Evolutionary conservation across 2,113 vertebrate species (phyloP).

Genomic region (Tachysurus fulvidraco): DNA sequence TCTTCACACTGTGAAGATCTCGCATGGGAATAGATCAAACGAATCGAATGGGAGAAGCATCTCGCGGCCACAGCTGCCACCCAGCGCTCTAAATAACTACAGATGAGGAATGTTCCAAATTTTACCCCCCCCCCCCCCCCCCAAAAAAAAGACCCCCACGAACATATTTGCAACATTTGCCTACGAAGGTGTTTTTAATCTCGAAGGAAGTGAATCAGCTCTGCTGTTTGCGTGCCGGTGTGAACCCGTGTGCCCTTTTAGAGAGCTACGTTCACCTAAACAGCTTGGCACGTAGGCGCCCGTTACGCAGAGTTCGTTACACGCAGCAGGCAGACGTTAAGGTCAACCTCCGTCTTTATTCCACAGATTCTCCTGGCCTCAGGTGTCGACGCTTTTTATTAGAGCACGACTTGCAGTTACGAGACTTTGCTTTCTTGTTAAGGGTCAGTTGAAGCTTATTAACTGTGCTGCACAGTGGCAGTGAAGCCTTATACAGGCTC

Average conservation of each 20-base stretch:
- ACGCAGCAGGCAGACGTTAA: not conserved
- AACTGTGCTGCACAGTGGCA: not conserved
- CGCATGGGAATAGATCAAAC: slow-evolving; percentile 62
- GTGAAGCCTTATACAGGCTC: not conserved
- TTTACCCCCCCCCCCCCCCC: slow-evolving; percentile 38
- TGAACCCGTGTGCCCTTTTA: slow-evolving; percentile 25
- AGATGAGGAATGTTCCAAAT: slow-evolving; percentile 76
- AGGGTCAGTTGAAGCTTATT: not conserved
- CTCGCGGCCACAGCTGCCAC: slow-evolving; percentile 74
- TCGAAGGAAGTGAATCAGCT: slow-evolving; percentile 72
- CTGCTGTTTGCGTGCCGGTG: slow-evolving; percentile 40
- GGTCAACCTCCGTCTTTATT: not conserved
- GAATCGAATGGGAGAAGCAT: slow-evolving; percentile 67
- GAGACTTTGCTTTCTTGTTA: not conserved
- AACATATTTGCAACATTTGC: slow-evolving; percentile 74
- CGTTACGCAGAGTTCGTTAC: not conserved
- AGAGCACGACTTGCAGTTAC: not conserved
- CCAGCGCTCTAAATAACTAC: slow-evolving; percentile 77
- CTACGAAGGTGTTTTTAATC: slow-evolving; percentile 76
- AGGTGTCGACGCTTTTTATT: slow-evolving; percentile 9
- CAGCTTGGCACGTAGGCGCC: not conserved
- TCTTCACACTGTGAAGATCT: slow-evolving; percentile 57
- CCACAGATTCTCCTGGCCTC: not conserved
- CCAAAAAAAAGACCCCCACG: slow-evolving; percentile 27
- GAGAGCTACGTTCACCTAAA: not conserved